Conservation (phyloP, 2,888 invertebrate genomes). For the Nezara viridula region DNA sequence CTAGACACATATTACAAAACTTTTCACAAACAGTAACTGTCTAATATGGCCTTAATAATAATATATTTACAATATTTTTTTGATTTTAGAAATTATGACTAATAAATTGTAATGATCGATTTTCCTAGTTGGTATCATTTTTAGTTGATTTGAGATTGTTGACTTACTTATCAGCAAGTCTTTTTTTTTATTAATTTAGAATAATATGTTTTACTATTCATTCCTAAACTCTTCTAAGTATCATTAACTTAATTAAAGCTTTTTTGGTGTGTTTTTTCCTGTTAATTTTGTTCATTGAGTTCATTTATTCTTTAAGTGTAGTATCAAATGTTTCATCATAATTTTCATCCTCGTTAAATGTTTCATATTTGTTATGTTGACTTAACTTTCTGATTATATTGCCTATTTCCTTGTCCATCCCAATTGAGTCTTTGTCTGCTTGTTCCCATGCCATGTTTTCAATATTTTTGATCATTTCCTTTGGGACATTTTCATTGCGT, state of each 20-base stretch:
- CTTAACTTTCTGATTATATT: slow-evolving; percentile 21
- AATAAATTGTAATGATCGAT: background rate
- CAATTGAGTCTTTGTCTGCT: slow-evolving; percentile 22
- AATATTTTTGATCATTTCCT: slow-evolving; percentile 60
- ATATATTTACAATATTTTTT: slow-evolving; percentile 22
- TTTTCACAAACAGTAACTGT: background rate
- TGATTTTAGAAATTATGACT: background rate
- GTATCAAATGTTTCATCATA: slow-evolving; percentile 21
- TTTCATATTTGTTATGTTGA: slow-evolving; percentile 42
- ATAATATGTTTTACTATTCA: background rate
- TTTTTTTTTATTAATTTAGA: background rate
- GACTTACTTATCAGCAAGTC: background rate
- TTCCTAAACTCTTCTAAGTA: background rate
- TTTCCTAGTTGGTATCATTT: background rate
- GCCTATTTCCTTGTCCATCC: slow-evolving; percentile 48
- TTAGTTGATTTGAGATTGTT: background rate
- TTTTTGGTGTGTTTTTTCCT: background rate
- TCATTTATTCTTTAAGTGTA: background rate
- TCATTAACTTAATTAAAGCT: slow-evolving; percentile 42
- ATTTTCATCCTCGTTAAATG: slow-evolving; percentile 31
- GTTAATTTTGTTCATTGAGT: background rate
- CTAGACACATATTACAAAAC: slow-evolving; percentile 12
- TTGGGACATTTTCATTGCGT: slow-evolving; percentile 51
- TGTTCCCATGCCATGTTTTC: slow-evolving; percentile 34
- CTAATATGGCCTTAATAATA: slow-evolving; percentile 3